Base-by-base conservation (phyloP, 2,797 vertebrate species). In the Bucorvus abyssinicus region DNA sequence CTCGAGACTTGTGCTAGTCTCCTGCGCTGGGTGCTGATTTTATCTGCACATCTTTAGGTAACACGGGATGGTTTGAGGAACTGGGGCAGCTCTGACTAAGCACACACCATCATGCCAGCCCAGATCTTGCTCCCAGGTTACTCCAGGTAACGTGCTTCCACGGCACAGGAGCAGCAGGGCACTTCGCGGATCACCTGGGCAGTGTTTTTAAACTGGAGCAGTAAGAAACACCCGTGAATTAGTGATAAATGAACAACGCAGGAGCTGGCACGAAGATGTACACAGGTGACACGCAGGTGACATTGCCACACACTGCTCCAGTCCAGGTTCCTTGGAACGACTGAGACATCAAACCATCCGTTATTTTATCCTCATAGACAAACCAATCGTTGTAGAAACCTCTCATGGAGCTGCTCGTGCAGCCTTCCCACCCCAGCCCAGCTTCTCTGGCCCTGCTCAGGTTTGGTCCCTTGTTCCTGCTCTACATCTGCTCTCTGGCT, bases 71-170 rank as follows among this genome's bases (percentile, higher is more conserved):
- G 52, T 16, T n/a, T 22, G 42, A 80, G 87, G 22, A 32, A 0
- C 63, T 29, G 0, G 22, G 42, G 80, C 19, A 60, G 73, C 77
- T 49, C 77, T 73, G 45, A 18, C 18, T 24, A 8, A 32, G 59
- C 82, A 32, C 19, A 7, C 50, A 24, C 30, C 42, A 12, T 8
- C 0, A 0, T 7, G 27, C 30, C 53, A 16, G 50, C 3, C 5
- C 2, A 21, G 56, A 14, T 5, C 59, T 49, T 50, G 53, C n/a
- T 44, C 70, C 61, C 49, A 44, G 4, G 38, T 5, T 21, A 23
- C 13, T 45, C 19, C 15, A 32, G n/a, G 64, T 11, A 29, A 40
- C 18, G 3, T 2, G 1, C 5, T 85, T 34, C 61, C 63, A 52
- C 27, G 19, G 38, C 77, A 29, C 52, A 6, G 0, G 1, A 32